Evolutionary conservation across 2,113 vertebrate genomes (phyloP).

Genomic region (Grantiella picta): DNA sequence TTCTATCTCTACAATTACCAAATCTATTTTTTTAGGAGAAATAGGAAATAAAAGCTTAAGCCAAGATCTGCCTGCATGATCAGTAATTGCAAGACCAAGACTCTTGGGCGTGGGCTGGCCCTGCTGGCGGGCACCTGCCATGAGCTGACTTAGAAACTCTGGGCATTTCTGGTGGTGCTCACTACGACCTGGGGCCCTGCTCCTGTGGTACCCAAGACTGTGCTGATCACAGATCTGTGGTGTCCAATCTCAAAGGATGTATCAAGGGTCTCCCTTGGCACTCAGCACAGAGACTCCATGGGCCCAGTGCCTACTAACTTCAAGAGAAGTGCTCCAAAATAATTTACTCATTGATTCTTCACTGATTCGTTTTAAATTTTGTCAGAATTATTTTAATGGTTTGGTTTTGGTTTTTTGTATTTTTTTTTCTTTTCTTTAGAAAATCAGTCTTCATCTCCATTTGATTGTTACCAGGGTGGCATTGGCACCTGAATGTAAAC

Average conservation of each 20-base stretch:
- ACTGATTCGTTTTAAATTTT: neutral
- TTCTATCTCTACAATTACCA: neutral
- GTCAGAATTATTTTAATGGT: neutral
- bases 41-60: neutral
- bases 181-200: fast-evolving
- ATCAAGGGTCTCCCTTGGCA: neutral
- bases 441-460: neutral
- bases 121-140: neutral
- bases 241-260: neutral
- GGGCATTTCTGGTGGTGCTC: neutral
- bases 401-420: fast-evolving
- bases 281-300: neutral
- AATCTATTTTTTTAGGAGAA: neutral
- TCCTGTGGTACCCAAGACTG: neutral
- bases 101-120: neutral
- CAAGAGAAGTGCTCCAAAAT: neutral
- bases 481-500: slow-evolving; percentile 31
- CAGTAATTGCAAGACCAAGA: neutral
- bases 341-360: neutral
- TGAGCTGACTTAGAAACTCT: neutral
- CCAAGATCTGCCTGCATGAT: fast-evolving
- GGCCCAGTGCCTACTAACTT: neutral
- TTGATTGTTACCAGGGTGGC: neutral
- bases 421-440: neutral
- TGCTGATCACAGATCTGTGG: neutral